Evolutionary conservation across 1,140 invertebrate genomes (phyloP), one percentile per base, ranked within the genome.

Genomic region (Diachasmimorpha longicaudata): DNA sequence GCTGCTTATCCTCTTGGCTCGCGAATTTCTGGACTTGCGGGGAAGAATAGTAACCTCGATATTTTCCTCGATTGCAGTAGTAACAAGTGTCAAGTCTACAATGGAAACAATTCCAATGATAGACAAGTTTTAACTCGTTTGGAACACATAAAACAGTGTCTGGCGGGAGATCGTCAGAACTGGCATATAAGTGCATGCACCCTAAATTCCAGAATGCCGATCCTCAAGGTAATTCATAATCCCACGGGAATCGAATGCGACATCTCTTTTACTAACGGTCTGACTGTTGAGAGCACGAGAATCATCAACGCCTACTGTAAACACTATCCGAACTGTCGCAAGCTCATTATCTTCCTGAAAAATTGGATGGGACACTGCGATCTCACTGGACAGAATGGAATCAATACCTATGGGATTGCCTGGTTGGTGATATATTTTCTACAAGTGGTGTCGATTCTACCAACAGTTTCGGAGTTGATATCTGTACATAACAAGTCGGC

Each of bases 231-330:
- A 55, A 78, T 78, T 63, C 90, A 92, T 79, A 81, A 77, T 19
- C 72, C 77, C 4, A 88, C 87, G 6, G 77, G 81, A 8, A 76
- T 92, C 1, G 83, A 89, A 39, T 91, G 90, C 81, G 91, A 92
- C 84, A 83, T 93, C 39, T 91, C 91, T 0, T 91, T 92, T 74
- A 84, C 86, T 36, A 90, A 90, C 84, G 89, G 90, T 4, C 85
- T 92, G n/a, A 87, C 88, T 76, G 87, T 90, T 19, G 89, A 91
- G 82, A 92, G 92, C 79, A 89, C 90, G 1, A 86, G 85, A 80
- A 85, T 90, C 79, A 78, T 91, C 44, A 86, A 88, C 58, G 81
- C 78, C 78, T 89, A 87, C 72, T 79, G 85, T 8, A 74, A 84
- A 11, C 75, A 88, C 11, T 87, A 84, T 80, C 85, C 84, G 9